Percentiles rank a stretch among this genome's conserved stretches.
Conservation (phyloP, 2,888 invertebrate genomes). For the Lithophane leautieri region DNA sequence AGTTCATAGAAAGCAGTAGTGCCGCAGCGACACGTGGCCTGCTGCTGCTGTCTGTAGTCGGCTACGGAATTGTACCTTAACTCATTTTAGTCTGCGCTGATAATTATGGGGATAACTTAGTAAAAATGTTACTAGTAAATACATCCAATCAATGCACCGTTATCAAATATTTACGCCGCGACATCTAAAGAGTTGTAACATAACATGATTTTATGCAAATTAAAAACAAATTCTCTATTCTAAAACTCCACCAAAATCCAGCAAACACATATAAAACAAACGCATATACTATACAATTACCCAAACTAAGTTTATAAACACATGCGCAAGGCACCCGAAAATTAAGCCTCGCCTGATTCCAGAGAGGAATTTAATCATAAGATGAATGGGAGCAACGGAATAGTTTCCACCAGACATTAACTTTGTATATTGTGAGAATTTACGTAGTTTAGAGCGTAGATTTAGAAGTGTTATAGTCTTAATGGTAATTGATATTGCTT, state of each 20-base stretch:
- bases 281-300: constrained; percentile 9
- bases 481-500: constrained; percentile 39
- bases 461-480: constrained; percentile 39
- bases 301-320: constrained; percentile 38
- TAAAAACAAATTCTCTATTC: background rate
- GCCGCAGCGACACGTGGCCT: no score
- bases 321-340: constrained; percentile 51
- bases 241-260: background rate
- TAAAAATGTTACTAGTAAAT: background rate
- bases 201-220: background rate
- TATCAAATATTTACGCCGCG: background rate
- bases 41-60: no score
- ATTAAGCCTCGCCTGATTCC: constrained; percentile 48
- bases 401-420: constrained; percentile 57
- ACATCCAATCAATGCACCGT: background rate
- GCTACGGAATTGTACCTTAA: no score
- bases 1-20: no score
- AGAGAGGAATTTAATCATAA: constrained; percentile 62
- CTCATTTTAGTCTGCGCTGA: no score
- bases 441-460: constrained; percentile 22
- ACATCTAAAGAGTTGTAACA: background rate
- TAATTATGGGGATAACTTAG: background rate
- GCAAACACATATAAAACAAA: constrained; percentile 3
- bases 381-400: constrained; percentile 43
- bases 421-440: constrained; percentile 55